phyloP scores from a whole-genome alignment of 2,888 invertebrate species.

The Cacoxenus indagator region DNA sequence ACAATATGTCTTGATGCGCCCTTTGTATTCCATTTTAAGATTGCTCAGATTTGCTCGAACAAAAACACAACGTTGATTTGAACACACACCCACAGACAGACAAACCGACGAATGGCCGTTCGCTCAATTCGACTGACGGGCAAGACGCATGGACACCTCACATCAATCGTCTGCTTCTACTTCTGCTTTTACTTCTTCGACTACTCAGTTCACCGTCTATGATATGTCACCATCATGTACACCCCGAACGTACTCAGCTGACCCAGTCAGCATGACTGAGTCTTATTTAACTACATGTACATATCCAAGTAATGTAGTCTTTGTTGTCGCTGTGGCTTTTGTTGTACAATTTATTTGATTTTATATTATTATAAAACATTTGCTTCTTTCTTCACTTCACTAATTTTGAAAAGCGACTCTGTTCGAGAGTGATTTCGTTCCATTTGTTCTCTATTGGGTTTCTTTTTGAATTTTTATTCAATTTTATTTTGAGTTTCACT shows the following conservation, averaged over 20 bases:
- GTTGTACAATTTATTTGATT: constrained; percentile 9
- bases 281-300: too few relatives aligned
- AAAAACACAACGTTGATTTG: neutral
- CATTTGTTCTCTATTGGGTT: constrained; percentile 18
- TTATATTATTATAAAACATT: constrained; percentile 9
- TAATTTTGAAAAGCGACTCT: neutral
- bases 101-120: too few relatives aligned
- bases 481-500: neutral
- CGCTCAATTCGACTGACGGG: too few relatives aligned
- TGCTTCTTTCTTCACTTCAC: constrained; percentile 26
- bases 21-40: constrained; percentile 54
- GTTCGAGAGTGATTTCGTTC: neutral
- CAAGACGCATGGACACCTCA: too few relatives aligned
- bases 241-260: too few relatives aligned
- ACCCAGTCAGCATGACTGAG: too few relatives aligned
- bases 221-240: too few relatives aligned
- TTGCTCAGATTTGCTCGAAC: neutral
- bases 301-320: neutral
- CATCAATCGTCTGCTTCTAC: neutral
- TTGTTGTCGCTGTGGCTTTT: constrained; percentile 3
- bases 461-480: neutral
- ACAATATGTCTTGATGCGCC: constrained; percentile 59
- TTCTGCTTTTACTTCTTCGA: constrained; percentile 12
- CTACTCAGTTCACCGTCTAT: neutral
- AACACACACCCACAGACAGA: too few relatives aligned